phyloP scores from a whole-genome alignment of 2,888 invertebrate genomes.

The Homarus gammarus region DNA sequence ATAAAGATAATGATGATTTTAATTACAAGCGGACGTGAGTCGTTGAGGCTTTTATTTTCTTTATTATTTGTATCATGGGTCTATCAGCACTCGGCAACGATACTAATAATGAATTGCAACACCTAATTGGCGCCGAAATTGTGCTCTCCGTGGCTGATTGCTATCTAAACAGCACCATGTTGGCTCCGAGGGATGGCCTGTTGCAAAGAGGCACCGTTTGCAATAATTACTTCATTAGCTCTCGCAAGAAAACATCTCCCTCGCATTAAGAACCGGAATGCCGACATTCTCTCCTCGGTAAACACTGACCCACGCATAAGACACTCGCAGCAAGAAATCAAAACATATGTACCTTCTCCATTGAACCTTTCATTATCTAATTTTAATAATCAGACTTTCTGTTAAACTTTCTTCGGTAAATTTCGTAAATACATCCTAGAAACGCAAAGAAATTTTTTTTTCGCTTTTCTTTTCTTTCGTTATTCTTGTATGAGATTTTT shows the following conservation, averaged over 20 bases:
- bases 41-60: neutral
- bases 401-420: no score
- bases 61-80: neutral
- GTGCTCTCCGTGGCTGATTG: constrained; percentile 1
- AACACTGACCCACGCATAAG: no score
- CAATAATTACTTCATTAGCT: neutral
- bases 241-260: neutral
- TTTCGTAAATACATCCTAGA: no score
- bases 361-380: no score
- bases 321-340: no score
- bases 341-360: no score
- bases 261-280: neutral
- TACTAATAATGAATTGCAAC: neutral
- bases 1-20: neutral
- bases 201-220: neutral
- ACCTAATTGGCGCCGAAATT: constrained; percentile 17
- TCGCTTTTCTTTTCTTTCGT: no score
- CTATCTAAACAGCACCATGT: neutral
- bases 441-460: no score
- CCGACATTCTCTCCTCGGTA: no score
- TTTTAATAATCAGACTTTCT: no score
- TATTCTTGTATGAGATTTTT: no score
- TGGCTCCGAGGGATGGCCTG: neutral
- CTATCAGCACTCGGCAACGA: neutral
- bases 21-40: neutral